Base-by-base conservation (phyloP, 2,888 invertebrate genomes). In the Ctena decussata region DNA sequence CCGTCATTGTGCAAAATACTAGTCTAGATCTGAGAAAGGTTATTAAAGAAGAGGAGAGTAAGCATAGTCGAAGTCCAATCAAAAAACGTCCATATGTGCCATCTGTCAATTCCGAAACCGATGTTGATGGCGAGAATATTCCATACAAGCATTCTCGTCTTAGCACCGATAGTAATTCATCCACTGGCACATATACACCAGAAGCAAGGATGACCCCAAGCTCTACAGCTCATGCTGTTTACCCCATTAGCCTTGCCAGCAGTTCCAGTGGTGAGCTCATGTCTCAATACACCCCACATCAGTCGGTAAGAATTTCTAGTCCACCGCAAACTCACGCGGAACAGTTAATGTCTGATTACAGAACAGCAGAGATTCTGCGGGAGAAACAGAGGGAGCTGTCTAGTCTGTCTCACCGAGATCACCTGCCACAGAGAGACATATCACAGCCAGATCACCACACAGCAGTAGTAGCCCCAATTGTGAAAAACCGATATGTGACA, bases 21-120 rank as follows among this genome's bases (percentile, higher is more conserved):
- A 91, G 93, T 78, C 92, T 94, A 73, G 94, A 94, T 87, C 89
- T 94, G 80, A 92, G 94, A 79, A 94, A 94, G 79, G 85, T 89
- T 24, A 89, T 89, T 41, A 88, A 90, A 80, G 89, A 88, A 57
- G 91, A 89, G 69, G 88, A 90, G 27, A 89, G 91, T 24, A 93
- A 93, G 77, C 93, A 93, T 71, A 92, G 94, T 83, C 92, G 93
- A 84, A 95, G 95, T 91, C 95, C 95, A 37, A 93, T 95, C 53
- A 95, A 95, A 85, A 95, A 95, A 87, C 91, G 95, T 77, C 95
- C 95, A 35, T 94, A 94, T 84, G 91, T 93, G 74, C 93, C 93
- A 71, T 80, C 85, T 41, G 83, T 65, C 49, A 85, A 76, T 80
- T 77, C 81, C n/a, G 86, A 87, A 57, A 72, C 73, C 35, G 82